These are phyloP conservation scores for Vireo altiloquus DNA, from an alignment of 2,113 vertebrate genomes.

Conservation along the genomic window DNA sequence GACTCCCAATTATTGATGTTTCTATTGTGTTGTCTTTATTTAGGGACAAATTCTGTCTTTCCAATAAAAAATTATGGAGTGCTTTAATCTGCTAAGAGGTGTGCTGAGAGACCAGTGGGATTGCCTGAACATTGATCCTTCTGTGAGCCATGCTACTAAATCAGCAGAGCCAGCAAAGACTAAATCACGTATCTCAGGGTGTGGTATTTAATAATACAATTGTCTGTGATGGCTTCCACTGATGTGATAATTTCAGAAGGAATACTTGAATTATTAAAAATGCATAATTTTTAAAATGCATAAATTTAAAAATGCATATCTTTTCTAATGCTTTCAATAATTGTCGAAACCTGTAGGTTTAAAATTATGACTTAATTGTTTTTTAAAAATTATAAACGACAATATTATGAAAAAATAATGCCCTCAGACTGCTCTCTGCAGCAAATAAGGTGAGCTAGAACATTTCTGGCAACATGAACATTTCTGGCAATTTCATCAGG, in stretches of 20 bases:
- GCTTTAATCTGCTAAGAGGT: conserved; percentile 18
- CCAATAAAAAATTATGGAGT: background rate
- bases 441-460: background rate
- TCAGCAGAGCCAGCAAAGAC: background rate
- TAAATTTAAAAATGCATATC: background rate
- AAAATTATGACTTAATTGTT: background rate
- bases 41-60: background rate
- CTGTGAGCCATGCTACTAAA: background rate
- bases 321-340: background rate
- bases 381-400: background rate
- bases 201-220: background rate
- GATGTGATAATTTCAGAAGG: background rate
- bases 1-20: background rate
- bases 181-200: background rate
- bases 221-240: background rate
- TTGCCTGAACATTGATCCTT: background rate
- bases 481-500: background rate
- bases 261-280: background rate
- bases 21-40: background rate
- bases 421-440: background rate
- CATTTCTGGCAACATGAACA: background rate
- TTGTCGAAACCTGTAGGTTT: background rate
- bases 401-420: background rate
- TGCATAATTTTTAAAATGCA: fast-evolving
- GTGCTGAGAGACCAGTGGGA: background rate